Evolutionary conservation across 2,888 invertebrate genomes (phyloP), one percentile per base, ranked within the genome.

Genomic region (Ashinkailepas kermadecensis): DNA sequence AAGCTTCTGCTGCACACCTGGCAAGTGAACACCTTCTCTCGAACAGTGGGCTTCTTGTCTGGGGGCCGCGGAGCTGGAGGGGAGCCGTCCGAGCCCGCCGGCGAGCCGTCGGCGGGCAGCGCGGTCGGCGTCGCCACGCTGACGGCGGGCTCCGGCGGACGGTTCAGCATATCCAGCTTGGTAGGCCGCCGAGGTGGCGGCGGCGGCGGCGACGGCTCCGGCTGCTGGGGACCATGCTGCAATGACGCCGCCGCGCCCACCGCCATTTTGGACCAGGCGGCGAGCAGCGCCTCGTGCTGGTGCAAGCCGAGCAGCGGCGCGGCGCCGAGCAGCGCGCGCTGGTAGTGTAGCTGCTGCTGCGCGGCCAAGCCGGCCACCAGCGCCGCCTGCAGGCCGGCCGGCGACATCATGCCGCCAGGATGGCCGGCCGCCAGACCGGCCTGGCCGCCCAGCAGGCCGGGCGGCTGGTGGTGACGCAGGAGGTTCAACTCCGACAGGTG

Each of bases 21-120:
- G 88, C 96, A 97, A 56, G 94, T 94, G 88, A 96, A 96, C 82
- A 93, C 92, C 87, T 95, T 94, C 86, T 95, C 95, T 7, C 83
- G 83, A 15, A 80, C 80, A n/a, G 64, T 4, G 25, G 57, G 7
- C 54, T 54, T 10, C 39, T 21, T 39, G 15, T 13, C 15, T 3
- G 58, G 9, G 23, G 58, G 23, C 58, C 23, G 58, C 10, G 10
- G 10, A 23, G 79, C 25, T 13, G 79, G 79, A 15, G 79, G 79
- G 23, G 79, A 79, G 58, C 57, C 18, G 58, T 79, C 58, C 3
- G 79, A 25, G 15, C 58, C 11, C 0, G 58, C 10, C 13, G 79
- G 79, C 12, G 79, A 58, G 21, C 74, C 21, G 39, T 12, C 12
- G 70, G 70, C 70, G 15, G 70, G 0, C 39, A 39, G 78, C 15